Evolutionary conservation across 2,888 invertebrate species (phyloP).

Genomic region (Nipponacmea schrenckii): DNA sequence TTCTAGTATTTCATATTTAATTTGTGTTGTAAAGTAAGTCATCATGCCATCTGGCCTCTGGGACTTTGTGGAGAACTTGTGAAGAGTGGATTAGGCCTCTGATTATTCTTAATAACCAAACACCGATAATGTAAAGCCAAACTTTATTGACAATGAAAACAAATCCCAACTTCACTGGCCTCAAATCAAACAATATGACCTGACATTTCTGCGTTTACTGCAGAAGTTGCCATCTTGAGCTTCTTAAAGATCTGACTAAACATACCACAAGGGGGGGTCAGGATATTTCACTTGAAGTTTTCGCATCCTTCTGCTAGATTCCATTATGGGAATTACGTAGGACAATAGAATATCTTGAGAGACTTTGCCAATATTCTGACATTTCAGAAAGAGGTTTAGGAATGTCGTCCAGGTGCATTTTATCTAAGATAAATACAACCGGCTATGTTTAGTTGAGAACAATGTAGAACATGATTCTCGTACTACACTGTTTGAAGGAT

Average conservation of each 20-base stretch:
- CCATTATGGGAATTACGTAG: not conserved
- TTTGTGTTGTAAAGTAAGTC: too few relatives aligned
- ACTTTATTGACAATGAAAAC: not conserved
- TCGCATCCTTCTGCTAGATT: not conserved
- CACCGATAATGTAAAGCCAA: not conserved
- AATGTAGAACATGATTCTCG: too few relatives aligned
- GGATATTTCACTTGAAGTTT: not conserved
- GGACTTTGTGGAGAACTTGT: too few relatives aligned
- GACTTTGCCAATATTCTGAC: constrained; percentile 2
- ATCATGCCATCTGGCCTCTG: too few relatives aligned
- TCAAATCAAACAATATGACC: constrained; percentile 2
- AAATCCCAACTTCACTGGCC: constrained; percentile 2
- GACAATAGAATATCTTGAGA: not conserved
- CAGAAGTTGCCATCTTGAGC: not conserved
- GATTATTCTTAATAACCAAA: not conserved
- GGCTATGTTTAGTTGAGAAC: too few relatives aligned
- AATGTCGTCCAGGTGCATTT: constrained; percentile 4
- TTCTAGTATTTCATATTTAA: too few relatives aligned
- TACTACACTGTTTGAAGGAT: too few relatives aligned
- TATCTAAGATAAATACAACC: constrained; percentile 1
- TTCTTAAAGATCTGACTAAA: not conserved
- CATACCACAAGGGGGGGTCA: not conserved
- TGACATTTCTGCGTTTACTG: not conserved
- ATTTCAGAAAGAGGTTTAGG: constrained; percentile 1
- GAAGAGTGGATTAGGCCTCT: not conserved